phyloP scores from a whole-genome alignment of 2,888 invertebrate species.

The Callimorpha dominula region DNA sequence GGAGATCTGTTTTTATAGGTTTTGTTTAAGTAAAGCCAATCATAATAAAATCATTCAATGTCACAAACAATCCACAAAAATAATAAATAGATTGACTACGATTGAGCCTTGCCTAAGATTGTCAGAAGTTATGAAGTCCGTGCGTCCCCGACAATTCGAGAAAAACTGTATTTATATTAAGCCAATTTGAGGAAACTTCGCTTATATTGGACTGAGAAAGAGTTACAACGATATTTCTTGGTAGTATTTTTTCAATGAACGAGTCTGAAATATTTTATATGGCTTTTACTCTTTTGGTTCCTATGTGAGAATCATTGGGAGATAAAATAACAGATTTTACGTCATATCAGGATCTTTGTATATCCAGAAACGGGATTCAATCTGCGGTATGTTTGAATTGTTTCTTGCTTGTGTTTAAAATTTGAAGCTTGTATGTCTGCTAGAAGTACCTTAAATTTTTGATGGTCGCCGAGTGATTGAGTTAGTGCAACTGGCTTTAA shows the following conservation, averaged over 20 bases:
- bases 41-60: neutral
- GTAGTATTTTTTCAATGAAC: neutral
- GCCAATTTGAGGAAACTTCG: neutral
- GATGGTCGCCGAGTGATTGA: too few relatives aligned
- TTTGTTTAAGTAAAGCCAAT: neutral
- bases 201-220: neutral
- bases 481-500: too few relatives aligned
- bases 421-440: too few relatives aligned
- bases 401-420: too few relatives aligned
- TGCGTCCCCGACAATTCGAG: neutral
- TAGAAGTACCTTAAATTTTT: too few relatives aligned
- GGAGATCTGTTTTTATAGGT: neutral
- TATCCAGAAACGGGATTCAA: too few relatives aligned
- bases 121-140: neutral
- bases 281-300: too few relatives aligned
- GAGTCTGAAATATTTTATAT: too few relatives aligned
- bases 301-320: too few relatives aligned
- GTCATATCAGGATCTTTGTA: too few relatives aligned
- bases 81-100: conserved; percentile 5
- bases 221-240: neutral
- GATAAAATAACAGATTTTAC: too few relatives aligned
- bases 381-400: too few relatives aligned
- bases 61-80: neutral
- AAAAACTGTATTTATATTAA: neutral
- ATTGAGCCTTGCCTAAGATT: neutral